Evolutionary conservation across 2,113 vertebrate genomes (phyloP).

Genomic region (Grantiella picta): DNA sequence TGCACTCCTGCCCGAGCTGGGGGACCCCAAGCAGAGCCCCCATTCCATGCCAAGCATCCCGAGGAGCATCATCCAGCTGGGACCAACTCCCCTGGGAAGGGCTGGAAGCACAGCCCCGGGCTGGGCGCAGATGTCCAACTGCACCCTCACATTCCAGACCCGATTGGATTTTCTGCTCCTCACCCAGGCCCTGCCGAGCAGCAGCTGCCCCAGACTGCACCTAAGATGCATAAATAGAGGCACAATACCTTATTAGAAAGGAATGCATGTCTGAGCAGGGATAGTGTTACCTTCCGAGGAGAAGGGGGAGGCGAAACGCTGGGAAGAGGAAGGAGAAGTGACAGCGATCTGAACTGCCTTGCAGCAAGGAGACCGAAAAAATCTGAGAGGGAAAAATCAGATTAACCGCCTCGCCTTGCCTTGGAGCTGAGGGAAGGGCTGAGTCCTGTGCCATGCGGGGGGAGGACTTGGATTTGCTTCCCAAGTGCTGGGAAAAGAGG

Average conservation of each 20-base stretch:
- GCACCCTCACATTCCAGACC: conserved; percentile 46
- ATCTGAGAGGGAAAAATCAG: neutral
- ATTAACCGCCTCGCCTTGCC: neutral
- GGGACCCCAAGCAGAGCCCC: neutral
- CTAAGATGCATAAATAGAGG: conserved; percentile 45
- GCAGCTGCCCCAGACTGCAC: conserved; percentile 52
- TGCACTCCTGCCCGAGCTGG: rapidly evolving
- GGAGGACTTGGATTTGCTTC: neutral
- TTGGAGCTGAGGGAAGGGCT: no score
- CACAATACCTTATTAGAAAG: conserved; percentile 51
- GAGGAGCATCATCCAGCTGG: neutral
- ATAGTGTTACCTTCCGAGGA: conserved; percentile 29
- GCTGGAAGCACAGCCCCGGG: neutral
- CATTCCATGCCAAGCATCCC: neutral
- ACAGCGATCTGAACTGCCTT: neutral
- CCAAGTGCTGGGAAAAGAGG: neutral
- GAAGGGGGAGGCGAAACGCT: neutral
- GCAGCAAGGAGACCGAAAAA: neutral
- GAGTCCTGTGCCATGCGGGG: neutral
- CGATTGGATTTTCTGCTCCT: conserved; percentile 58
- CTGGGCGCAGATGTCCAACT: neutral
- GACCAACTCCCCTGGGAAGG: neutral
- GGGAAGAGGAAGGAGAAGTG: neutral
- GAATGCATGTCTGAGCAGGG: conserved; percentile 55
- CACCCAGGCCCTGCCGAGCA: conserved; percentile 21